phyloP scores from a whole-genome alignment of 2,888 invertebrate genomes.

The Clepsis dumicolana region DNA sequence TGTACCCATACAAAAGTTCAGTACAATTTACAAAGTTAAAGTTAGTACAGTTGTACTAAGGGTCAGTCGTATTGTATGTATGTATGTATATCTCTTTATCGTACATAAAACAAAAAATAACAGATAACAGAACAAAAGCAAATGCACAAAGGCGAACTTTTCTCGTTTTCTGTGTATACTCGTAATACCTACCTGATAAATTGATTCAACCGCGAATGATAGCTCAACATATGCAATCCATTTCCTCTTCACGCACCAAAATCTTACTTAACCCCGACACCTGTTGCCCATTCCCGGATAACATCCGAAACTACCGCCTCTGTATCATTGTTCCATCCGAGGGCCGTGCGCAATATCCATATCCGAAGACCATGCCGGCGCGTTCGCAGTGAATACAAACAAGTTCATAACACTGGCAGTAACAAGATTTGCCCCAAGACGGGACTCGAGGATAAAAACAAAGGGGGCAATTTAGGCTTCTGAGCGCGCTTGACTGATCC shows the following conservation, averaged over 20 bases:
- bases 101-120: too few relatives aligned
- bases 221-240: not conserved
- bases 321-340: constrained; percentile 35
- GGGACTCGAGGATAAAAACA: constrained; percentile 66
- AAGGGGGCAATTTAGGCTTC: constrained; percentile 68
- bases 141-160: too few relatives aligned
- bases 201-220: not conserved
- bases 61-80: too few relatives aligned
- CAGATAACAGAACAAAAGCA: too few relatives aligned
- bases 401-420: constrained; percentile 60
- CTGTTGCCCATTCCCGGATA: constrained; percentile 35
- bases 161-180: too few relatives aligned
- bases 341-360: constrained; percentile 41
- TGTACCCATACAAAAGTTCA: too few relatives aligned
- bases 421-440: constrained; percentile 66
- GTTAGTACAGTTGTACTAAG: too few relatives aligned
- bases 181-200: not conserved
- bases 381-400: constrained; percentile 63
- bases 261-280: constrained; percentile 27
- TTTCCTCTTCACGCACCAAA: constrained; percentile 6
- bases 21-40: too few relatives aligned
- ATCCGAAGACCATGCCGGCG: constrained; percentile 41
- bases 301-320: constrained; percentile 28
- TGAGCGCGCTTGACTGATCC: constrained; percentile 69
- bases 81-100: too few relatives aligned